A percentile compares a stretch with the other conserved stretches of the same genome.
These are phyloP conservation scores for Trogon surrucura DNA, from an alignment of 2,113 vertebrate genomes.

Conservation along the genomic window DNA sequence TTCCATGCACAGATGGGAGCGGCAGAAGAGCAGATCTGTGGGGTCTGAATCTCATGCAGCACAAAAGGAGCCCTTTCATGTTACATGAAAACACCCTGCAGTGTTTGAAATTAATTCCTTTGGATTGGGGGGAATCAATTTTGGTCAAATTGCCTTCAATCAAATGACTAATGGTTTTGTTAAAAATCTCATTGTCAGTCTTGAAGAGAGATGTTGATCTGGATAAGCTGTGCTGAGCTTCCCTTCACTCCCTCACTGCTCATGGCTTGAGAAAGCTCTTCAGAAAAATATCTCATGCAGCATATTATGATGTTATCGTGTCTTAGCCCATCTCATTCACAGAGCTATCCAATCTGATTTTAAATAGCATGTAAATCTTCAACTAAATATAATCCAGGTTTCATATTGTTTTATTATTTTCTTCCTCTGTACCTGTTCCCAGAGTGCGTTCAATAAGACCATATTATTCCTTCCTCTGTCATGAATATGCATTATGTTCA, in stretches of 20 bases:
- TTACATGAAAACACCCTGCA: constrained; percentile 62
- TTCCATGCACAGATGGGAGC: constrained; percentile 47
- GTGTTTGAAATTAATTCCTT: constrained; percentile 74
- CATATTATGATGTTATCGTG: constrained; percentile 3
- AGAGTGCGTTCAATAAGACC: not conserved
- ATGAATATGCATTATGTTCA: constrained; percentile 42
- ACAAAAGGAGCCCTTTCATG: constrained; percentile 65
- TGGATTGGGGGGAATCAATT: constrained; percentile 69
- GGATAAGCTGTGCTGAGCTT: constrained; percentile 50
- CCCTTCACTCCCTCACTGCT: not conserved
- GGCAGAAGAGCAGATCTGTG: constrained; percentile 48
- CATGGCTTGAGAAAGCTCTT: constrained; percentile 48
- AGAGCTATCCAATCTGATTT: not conserved
- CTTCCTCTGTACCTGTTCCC: constrained; percentile 16
- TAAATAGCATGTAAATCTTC: constrained; percentile 3
- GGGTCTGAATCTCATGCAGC: constrained; percentile 59
- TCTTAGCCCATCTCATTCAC: not conserved
- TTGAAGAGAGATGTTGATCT: constrained; percentile 55
- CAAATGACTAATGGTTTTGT: constrained; percentile 70
- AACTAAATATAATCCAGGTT: constrained; percentile 27
- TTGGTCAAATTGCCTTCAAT: constrained; percentile 70
- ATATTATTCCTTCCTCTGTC: not conserved
- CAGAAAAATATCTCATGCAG: constrained; percentile 43
- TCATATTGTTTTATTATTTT: constrained; percentile 25
- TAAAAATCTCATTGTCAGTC: constrained; percentile 67